A percentile compares a stretch with the other conserved stretches of the same genome.
These are phyloP conservation scores for Syritta pipiens DNA, from an alignment of 2,888 invertebrate genomes.

Conservation along the genomic window DNA sequence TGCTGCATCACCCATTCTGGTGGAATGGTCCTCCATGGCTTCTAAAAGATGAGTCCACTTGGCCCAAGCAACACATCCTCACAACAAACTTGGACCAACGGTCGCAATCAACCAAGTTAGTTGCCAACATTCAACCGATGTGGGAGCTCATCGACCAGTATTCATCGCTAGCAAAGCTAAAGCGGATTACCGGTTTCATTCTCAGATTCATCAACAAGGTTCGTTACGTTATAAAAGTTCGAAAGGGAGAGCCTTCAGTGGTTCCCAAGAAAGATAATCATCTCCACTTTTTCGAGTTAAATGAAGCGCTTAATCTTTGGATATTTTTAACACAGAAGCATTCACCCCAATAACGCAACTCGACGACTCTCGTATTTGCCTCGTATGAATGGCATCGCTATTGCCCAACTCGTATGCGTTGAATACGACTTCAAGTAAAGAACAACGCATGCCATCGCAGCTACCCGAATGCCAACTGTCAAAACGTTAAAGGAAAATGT, in stretches of 20 bases:
- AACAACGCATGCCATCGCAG: too few species aligned
- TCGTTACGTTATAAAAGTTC: background rate
- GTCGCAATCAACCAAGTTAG: background rate
- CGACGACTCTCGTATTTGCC: too few species aligned
- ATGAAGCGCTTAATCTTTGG: too few species aligned
- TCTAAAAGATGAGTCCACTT: background rate
- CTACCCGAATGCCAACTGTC: too few species aligned
- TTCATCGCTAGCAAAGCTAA: background rate
- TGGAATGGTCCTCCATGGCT: background rate
- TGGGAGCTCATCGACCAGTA: background rate
- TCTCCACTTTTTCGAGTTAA: too few species aligned
- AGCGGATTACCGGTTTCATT: background rate
- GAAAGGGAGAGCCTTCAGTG: background rate
- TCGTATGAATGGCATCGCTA: too few species aligned
- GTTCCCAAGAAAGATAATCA: too few species aligned
- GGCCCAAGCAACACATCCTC: constrained; percentile 5
- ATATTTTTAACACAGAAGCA: constrained; percentile 3
- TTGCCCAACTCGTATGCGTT: too few species aligned
- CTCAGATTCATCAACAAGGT: constrained; percentile 2
- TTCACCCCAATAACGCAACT: too few species aligned
- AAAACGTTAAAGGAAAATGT: too few species aligned
- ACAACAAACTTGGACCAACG: background rate
- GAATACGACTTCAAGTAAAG: too few species aligned
- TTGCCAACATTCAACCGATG: background rate
- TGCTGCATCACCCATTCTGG: background rate